Percentiles rank a stretch among this genome's conserved stretches.
Conservation (phyloP, 2,888 invertebrate genomes). For the Acanthococcus lagerstroemiae region DNA sequence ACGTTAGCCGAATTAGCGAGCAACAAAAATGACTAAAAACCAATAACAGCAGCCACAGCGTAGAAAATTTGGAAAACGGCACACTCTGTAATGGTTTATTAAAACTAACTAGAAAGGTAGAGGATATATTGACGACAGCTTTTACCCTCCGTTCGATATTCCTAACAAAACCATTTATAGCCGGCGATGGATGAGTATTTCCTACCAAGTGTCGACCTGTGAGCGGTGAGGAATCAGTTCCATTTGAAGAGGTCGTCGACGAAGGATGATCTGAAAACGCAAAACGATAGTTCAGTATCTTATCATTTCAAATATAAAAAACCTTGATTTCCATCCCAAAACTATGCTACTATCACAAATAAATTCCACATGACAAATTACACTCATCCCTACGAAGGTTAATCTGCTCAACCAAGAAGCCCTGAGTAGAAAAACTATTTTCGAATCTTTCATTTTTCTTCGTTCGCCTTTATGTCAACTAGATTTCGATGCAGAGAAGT, state of each 20-base stretch:
- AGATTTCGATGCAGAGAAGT: not conserved
- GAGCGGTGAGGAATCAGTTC: constrained; percentile 10
- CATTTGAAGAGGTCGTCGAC: constrained; percentile 1
- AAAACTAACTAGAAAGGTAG: constrained; percentile 26
- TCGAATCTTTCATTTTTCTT: not conserved
- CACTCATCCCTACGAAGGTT: not conserved
- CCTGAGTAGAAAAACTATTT: not conserved
- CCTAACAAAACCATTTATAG: constrained; percentile 19
- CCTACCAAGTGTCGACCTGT: constrained; percentile 3
- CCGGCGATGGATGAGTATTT: constrained; percentile 5
- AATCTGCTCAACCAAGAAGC: no score
- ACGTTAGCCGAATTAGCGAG: no score
- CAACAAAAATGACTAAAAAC: no score
- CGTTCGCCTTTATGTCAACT: not conserved
- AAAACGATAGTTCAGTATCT: not conserved
- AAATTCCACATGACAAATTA: not conserved
- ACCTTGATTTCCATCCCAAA: not conserved
- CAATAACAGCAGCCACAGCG: no score
- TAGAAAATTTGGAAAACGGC: no score
- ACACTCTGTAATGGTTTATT: constrained; percentile 8
- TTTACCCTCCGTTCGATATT: constrained; percentile 31
- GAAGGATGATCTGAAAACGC: constrained; percentile 18
- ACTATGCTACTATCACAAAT: not conserved
- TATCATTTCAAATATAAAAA: not conserved
- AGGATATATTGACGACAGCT: constrained; percentile 29